phyloP scores from a whole-genome alignment of 2,888 invertebrate genomes.

The Tachystola acroxantha region DNA sequence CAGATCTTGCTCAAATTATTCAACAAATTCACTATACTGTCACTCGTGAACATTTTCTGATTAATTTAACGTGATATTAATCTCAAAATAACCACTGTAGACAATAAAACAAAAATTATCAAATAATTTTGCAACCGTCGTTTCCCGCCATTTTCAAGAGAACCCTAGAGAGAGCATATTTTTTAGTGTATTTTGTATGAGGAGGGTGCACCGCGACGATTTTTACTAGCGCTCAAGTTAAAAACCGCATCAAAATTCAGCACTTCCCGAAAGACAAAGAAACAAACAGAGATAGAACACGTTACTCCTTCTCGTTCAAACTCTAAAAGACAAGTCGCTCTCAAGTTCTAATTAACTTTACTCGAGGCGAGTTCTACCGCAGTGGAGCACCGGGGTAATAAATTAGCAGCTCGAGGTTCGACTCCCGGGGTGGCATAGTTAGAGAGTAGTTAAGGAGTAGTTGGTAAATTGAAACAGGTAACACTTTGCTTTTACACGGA shows the following conservation, averaged over 20 bases:
- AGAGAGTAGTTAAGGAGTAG: not conserved
- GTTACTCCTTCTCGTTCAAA: not conserved
- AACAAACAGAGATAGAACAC: not conserved
- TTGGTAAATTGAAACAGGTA: not conserved
- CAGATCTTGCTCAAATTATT: too few species aligned
- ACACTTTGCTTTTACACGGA: not conserved
- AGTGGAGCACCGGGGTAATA: conserved; percentile 18
- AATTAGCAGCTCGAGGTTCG: conserved; percentile 16
- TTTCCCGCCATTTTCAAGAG: too few species aligned
- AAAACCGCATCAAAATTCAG: not conserved
- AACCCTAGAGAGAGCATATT: too few species aligned
- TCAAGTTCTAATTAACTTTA: conserved; percentile 32
- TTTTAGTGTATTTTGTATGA: too few species aligned
- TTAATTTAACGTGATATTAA: too few species aligned
- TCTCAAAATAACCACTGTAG: too few species aligned
- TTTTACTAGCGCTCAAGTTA: too few species aligned
- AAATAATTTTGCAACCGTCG: too few species aligned
- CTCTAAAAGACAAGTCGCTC: conserved; percentile 11
- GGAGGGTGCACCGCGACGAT: too few species aligned
- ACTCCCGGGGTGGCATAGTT: conserved; percentile 3
- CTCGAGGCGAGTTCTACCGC: conserved; percentile 13
- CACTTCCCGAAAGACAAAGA: not conserved
- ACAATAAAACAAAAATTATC: too few species aligned
- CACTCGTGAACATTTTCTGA: too few species aligned
- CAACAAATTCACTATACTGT: too few species aligned